phyloP scores from a whole-genome alignment of 2,797 vertebrate genomes.

The Cuculus canorus region DNA sequence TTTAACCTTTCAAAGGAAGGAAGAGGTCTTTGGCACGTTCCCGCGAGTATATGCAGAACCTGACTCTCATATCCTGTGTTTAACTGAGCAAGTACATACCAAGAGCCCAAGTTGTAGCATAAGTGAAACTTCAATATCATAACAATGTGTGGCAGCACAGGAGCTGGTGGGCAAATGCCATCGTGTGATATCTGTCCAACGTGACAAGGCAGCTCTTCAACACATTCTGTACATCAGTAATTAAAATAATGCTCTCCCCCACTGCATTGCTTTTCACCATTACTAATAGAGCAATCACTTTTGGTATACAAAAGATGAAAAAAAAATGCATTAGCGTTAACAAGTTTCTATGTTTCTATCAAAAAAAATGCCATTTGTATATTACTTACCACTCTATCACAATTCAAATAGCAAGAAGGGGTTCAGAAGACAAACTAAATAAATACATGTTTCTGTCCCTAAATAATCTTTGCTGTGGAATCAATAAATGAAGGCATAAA shows the following conservation, averaged over 20 bases:
- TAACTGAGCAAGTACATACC: constrained; percentile 4
- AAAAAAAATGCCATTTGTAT: not conserved
- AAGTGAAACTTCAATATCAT: not conserved
- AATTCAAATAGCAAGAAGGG: not conserved
- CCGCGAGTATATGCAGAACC: constrained; percentile 13
- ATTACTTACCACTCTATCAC: not conserved
- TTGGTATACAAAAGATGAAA: not conserved
- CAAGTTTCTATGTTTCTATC: not conserved
- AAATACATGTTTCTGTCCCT: not conserved
- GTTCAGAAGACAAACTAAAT: not conserved
- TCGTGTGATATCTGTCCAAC: not conserved
- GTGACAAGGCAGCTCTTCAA: not conserved
- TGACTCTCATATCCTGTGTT: constrained; percentile 37
- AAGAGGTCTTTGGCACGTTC: constrained; percentile 36
- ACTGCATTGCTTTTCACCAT: not conserved
- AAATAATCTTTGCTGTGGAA: not conserved
- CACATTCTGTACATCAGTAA: not conserved
- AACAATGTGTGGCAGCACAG: not conserved
- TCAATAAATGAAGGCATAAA: not conserved
- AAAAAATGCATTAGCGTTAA: not conserved
- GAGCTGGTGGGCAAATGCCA: not conserved
- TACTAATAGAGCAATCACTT: not conserved
- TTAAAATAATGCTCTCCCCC: not conserved
- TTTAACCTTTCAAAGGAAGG: constrained; percentile 65
- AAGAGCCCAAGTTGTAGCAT: not conserved